phyloP scores from a whole-genome alignment of 2,888 invertebrate species.

The Cephus pulcher region DNA sequence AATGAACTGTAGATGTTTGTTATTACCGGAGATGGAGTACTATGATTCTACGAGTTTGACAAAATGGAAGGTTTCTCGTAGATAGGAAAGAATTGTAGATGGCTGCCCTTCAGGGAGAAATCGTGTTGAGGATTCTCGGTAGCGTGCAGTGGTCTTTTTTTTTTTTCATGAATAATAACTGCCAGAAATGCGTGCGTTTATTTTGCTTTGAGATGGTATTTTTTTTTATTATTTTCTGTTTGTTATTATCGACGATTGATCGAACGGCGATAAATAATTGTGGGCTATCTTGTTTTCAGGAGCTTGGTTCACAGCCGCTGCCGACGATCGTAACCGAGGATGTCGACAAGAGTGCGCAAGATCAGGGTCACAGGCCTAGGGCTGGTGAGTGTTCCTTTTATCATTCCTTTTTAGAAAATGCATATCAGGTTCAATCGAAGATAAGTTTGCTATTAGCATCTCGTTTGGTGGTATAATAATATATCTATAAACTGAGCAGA shows the following conservation, averaged over 20 bases:
- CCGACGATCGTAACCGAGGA: slow-evolving; percentile 71
- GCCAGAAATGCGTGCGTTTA: not conserved
- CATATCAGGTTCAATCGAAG: no score
- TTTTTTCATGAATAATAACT: not conserved
- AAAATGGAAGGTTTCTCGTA: not conserved
- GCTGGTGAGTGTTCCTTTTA: slow-evolving; percentile 73
- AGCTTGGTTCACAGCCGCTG: slow-evolving; percentile 74
- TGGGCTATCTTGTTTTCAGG: slow-evolving; percentile 63
- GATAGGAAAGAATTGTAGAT: no score
- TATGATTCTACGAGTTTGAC: not conserved
- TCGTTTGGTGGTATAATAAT: no score
- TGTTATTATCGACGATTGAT: not conserved
- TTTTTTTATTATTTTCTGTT: not conserved
- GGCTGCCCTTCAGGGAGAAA: no score
- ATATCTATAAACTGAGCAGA: no score
- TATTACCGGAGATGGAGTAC: not conserved
- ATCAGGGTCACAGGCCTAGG: slow-evolving; percentile 68
- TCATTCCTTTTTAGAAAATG: no score
- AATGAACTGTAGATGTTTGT: not conserved
- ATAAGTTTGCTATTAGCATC: no score
- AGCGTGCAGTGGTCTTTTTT: not conserved
- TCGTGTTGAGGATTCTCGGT: not conserved
- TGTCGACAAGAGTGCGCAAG: slow-evolving; percentile 60
- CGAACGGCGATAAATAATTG: not conserved
- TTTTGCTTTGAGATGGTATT: not conserved